Conservation (phyloP, 2,888 invertebrate genomes). For the Pseudococcus viburni region DNA sequence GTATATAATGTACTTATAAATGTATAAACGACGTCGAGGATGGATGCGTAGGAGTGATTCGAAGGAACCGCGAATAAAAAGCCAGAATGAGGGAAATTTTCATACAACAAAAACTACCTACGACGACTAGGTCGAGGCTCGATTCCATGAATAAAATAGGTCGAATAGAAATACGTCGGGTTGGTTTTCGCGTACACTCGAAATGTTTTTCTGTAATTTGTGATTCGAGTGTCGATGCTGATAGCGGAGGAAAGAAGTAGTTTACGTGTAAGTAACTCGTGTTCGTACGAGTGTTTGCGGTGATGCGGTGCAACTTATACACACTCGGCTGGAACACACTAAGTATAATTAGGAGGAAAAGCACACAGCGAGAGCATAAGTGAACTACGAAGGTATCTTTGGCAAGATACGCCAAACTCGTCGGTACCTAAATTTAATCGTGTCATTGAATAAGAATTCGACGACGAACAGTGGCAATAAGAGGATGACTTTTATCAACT, state of each 20-base stretch:
- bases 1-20: conserved; percentile 31
- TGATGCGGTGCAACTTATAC: no score
- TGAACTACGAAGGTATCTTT: neutral
- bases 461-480: neutral
- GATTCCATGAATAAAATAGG: conserved; percentile 9
- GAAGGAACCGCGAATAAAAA: neutral
- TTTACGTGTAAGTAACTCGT: neutral
- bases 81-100: conserved; percentile 9
- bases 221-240: neutral
- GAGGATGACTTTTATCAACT: neutral
- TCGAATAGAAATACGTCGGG: neutral
- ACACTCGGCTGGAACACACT: neutral
- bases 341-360: no score
- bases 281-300: neutral
- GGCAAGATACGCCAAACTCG: neutral
- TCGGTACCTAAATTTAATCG: neutral
- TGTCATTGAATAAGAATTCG: neutral
- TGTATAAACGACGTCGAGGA: neutral
- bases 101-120: neutral
- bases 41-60: neutral
- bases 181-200: neutral
- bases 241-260: neutral
- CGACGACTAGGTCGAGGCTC: neutral
- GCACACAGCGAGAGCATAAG: neutral
- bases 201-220: neutral